Base-by-base conservation (phyloP, 2,888 invertebrate genomes). In the Synergus laeviventris region DNA sequence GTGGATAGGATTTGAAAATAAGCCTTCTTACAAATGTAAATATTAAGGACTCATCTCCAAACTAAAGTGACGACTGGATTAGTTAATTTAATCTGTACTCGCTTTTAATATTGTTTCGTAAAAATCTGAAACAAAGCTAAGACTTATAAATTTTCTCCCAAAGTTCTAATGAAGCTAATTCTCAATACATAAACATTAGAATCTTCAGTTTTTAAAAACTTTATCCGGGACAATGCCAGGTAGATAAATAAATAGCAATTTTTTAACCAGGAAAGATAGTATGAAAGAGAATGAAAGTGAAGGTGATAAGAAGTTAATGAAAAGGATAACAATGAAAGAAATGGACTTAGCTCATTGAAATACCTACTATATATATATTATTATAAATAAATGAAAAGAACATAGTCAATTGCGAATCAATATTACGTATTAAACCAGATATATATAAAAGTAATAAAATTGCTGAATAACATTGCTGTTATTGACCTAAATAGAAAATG, bases 321-420 rank as follows among this genome's bases (percentile, higher is more conserved):
- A 66, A 61, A 66, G n/a, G 16, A 21, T 59, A 12, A 73, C 70
- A 76, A 74, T 64, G 74, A 61, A 60, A 75, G 74, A 62, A 79
- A 75, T 21, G 70, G 78, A 78, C 42, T 31, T 70, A 74, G 78
- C 70, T 79, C 78, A 73, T 75, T 76, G 74, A 77, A 60, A 78
- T 83, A 84, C 80, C 83, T 84, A 83, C 79, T 82, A 82, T 76
- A 78, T 79, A 76, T 64, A 76, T 60, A 78, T 75, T 61, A 74
- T 77, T 79, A 79, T 75, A 73, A 74, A 74, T 74, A 60, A 75
- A 76, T 83, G 81, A 82, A 76, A 62, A 79, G 76, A 79, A 82
- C 86, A 86, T 84, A 84, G 87, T 88, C 87, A 87, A 88, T 88
- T 88, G 86, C 84, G 83, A 86, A 87, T 86, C 84, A 86, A 87